Conservation (phyloP, 2,888 invertebrate species). For the Xiphydria camelus region DNA sequence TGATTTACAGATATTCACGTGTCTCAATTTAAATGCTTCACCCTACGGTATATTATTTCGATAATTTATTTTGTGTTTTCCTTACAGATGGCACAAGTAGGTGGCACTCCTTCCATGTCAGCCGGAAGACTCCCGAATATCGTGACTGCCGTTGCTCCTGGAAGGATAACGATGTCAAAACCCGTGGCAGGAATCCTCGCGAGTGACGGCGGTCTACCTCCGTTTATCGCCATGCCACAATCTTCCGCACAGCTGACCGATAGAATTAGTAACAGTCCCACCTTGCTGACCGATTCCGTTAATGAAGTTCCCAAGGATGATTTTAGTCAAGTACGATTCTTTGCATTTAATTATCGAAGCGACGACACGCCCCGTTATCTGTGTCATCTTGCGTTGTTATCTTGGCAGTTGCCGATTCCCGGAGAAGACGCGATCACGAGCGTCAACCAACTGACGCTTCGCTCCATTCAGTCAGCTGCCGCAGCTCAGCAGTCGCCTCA, state of each 20-base stretch:
- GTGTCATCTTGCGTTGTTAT: too few relatives aligned
- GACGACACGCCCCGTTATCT: too few relatives aligned
- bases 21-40: too few relatives aligned
- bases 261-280: conserved; percentile 47
- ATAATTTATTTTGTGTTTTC: too few relatives aligned
- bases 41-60: too few relatives aligned
- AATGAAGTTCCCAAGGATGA: conserved; percentile 53
- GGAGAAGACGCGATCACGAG: conserved; percentile 45
- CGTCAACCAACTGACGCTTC: conserved; percentile 48
- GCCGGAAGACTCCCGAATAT: conserved; percentile 34
- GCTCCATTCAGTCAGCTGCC: conserved; percentile 43
- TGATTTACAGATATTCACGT: too few relatives aligned
- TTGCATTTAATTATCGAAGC: background rate
- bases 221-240: conserved; percentile 51
- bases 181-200: conserved; percentile 21
- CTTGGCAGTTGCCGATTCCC: conserved; percentile 48
- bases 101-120: too few relatives aligned
- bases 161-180: conserved; percentile 27
- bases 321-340: conserved; percentile 36
- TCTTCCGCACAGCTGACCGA: conserved; percentile 48
- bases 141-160: conserved; percentile 38
- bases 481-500: conserved; percentile 30
- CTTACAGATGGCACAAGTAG: too few relatives aligned
- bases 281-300: conserved; percentile 42
- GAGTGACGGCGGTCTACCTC: conserved; percentile 37